A percentile compares a stretch with the other conserved stretches of the same genome.
Evolutionary conservation across 2,797 vertebrate species (phyloP).

Genomic region (Stomatorhinus walkeri): DNA sequence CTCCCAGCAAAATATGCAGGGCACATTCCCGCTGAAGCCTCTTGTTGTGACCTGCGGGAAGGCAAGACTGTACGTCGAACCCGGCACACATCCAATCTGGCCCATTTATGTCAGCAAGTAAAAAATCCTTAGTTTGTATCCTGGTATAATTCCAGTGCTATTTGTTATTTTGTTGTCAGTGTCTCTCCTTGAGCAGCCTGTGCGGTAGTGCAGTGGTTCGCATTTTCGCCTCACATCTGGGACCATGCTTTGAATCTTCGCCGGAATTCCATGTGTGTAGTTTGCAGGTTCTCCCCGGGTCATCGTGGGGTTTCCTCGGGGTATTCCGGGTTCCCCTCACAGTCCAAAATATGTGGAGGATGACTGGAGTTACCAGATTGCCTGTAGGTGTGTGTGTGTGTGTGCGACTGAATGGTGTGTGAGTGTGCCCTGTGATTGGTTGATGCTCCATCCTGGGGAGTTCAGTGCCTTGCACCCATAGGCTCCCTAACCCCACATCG

Average conservation of each 20-base stretch:
- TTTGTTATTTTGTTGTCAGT: background rate
- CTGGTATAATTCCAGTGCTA: background rate
- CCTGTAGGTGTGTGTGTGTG: background rate
- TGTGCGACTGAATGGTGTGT: background rate
- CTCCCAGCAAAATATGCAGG: background rate
- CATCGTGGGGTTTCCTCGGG: background rate
- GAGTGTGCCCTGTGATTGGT: background rate
- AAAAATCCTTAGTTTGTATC: background rate
- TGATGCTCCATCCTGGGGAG: background rate
- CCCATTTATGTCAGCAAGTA: background rate
- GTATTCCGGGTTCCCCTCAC: background rate
- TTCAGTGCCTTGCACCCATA: background rate
- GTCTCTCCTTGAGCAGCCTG: background rate
- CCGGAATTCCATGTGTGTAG: background rate
- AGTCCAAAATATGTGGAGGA: background rate
- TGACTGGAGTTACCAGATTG: background rate
- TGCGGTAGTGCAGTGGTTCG: background rate
- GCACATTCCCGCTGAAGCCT: background rate
- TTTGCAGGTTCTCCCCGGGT: background rate
- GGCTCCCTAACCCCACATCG: background rate
- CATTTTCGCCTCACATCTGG: background rate
- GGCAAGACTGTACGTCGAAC: background rate
- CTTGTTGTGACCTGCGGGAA: background rate
- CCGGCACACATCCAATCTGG: background rate
- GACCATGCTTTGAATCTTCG: background rate